Base-by-base conservation (phyloP, 2,113 vertebrate genomes). In the Tympanuchus pallidicinctus region DNA sequence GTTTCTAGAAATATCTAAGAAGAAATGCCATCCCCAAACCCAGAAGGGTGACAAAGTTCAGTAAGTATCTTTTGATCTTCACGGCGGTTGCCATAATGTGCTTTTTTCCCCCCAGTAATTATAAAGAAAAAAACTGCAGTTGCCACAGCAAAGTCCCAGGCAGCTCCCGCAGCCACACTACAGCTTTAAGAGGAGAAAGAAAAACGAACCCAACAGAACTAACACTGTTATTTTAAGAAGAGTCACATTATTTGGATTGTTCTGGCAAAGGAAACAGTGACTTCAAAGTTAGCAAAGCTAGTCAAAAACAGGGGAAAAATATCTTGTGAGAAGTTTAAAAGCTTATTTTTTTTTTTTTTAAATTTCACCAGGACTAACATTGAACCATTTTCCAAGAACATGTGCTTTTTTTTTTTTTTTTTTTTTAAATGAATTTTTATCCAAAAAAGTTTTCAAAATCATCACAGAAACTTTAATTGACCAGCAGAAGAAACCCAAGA, bases 171-270 rank as follows among this genome's bases (percentile, higher is more conserved):
- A 69, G 48, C 32, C 42, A 92, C 40, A 59, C 56, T 20, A 48
- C 11, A 45, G 70, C 78, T 94, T 70, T 82, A 42, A 86, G 64
- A 92, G 0, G 27, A 89, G 82, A 91, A 75, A 82, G 69, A 77
- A 88, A 96, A 97, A 85, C 64, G 6, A 84, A 91, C 80, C 81
- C 66, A 88, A 94, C 38, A 92, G 89, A 97, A 97, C 65, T 89
- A 97, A 96, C 56, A 85, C 80, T 95, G 94, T 86, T 97, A 93
- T 95, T 94, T 95, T 93, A 80, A 94, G 73, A 80, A 95, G 69
- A 95, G 91, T 97, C 96, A 97, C 89, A 93, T 96, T 96, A 96
- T 93, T 96, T 92, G 90, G 93, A 92, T 95, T 85, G 73, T 71
- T 92, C 88, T 94, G 96, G 96, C 54, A 93, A 95, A 82, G 88